A percentile compares a stretch with the other conserved stretches of the same genome.
Evolutionary conservation across 2,888 invertebrate genomes (phyloP).

Genomic region (Balanococcus diminutus): DNA sequence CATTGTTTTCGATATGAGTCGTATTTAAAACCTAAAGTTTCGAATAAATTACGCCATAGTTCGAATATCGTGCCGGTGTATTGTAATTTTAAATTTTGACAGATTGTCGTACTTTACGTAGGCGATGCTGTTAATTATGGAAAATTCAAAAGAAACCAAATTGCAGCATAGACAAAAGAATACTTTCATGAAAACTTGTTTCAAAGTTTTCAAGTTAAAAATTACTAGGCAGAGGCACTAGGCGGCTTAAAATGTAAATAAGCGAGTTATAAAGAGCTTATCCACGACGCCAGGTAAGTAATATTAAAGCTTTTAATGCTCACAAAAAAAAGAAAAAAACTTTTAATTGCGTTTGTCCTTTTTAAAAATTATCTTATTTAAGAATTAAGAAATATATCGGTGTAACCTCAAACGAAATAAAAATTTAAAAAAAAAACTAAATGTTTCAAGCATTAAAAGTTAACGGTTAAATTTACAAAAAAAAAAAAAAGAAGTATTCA

Average conservation of each 20-base stretch:
- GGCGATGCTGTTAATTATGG: constrained; percentile 14
- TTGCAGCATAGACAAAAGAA: constrained; percentile 39
- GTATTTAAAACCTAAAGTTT: background rate
- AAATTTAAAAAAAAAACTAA: background rate
- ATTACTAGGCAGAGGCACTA: constrained; percentile 25
- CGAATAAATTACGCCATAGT: constrained; percentile 17
- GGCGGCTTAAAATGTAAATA: constrained; percentile 43
- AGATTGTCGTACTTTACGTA: background rate
- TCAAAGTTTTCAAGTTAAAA: constrained; percentile 34
- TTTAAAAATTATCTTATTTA: constrained; percentile 27
- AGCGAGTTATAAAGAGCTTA: constrained; percentile 44
- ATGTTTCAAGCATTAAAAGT: background rate
- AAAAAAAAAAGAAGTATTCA: too few species aligned
- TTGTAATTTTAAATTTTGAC: constrained; percentile 40
- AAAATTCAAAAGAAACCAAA: constrained; percentile 29
- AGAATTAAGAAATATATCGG: background rate
- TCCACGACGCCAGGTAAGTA: constrained; percentile 46
- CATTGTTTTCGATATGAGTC: background rate
- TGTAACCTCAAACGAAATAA: background rate
- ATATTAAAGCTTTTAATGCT: constrained; percentile 43
- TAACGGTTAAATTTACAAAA: background rate
- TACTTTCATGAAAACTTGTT: constrained; percentile 25
- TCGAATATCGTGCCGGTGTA: constrained; percentile 22
- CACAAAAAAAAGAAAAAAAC: constrained; percentile 2
- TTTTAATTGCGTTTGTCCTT: constrained; percentile 45